A percentile compares a stretch with the other conserved stretches of the same genome.
Evolutionary conservation across 2,888 invertebrate genomes (phyloP).

Genomic region (Schizaphis graminum): DNA sequence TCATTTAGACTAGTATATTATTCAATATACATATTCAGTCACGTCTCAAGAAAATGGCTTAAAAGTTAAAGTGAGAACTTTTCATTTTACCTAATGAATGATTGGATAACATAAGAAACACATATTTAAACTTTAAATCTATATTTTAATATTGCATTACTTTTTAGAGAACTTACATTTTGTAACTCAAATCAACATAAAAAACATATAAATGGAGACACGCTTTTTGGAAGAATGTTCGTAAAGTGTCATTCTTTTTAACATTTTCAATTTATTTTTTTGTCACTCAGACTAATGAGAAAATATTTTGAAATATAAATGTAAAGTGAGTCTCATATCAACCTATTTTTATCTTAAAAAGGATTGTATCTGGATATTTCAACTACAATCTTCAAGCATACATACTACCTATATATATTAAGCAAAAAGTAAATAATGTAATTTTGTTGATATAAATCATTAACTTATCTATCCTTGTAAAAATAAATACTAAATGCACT

Average conservation of each 20-base stretch:
- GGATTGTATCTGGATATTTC: not conserved
- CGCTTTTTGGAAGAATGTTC: constrained; percentile 19
- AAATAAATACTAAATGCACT: not conserved
- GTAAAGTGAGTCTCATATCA: constrained; percentile 32
- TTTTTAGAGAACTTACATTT: not conserved
- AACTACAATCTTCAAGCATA: not conserved
- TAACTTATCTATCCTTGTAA: not conserved
- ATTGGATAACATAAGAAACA: constrained; percentile 7
- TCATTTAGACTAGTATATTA: not conserved
- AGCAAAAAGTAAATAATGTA: not conserved
- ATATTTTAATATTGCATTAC: constrained; percentile 8
- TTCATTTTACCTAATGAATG: constrained; percentile 1
- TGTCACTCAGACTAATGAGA: constrained; percentile 49
- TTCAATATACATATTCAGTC: not conserved
- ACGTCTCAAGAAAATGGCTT: not conserved
- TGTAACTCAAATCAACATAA: not conserved
- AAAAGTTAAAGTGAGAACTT: constrained; percentile 8
- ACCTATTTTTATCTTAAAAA: not conserved
- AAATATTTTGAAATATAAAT: constrained; percentile 41
- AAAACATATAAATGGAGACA: not conserved
- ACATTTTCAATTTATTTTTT: constrained; percentile 36
- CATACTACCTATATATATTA: not conserved
- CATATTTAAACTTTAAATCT: not conserved
- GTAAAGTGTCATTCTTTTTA: constrained; percentile 43
- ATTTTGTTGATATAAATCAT: not conserved